Conservation (phyloP, 2,888 invertebrate genomes). For the Drosophila paranaensis region DNA sequence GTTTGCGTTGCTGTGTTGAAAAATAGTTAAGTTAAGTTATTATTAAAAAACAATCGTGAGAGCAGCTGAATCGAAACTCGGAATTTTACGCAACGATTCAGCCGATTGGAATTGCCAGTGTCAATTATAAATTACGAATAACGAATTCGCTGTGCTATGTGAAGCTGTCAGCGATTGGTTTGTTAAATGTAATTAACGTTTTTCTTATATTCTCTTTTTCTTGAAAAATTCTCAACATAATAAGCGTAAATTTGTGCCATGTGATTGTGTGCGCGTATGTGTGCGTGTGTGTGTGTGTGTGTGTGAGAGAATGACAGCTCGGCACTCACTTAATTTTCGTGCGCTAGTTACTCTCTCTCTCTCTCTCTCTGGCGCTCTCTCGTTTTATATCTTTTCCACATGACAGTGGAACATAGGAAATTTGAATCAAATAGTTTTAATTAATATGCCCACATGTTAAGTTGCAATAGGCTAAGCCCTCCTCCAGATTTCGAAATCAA, state of each 20-base stretch:
- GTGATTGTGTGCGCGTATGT: conserved; percentile 33
- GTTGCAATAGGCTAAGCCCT: conserved; percentile 1
- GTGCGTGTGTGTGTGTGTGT: conserved; percentile 13
- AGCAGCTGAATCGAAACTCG: conserved; percentile 19
- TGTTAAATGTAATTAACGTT: conserved; percentile 59
- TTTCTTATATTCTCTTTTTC: conserved; percentile 55
- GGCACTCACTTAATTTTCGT: conserved; percentile 48
- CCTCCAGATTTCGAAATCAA: conserved; percentile 9
- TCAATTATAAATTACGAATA: conserved; percentile 6
- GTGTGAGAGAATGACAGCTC: conserved; percentile 25
- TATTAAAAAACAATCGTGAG: conserved; percentile 58
- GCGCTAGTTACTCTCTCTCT: conserved; percentile 45
- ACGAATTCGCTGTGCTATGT: conserved; percentile 3
- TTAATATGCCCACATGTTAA: conserved; percentile 2
- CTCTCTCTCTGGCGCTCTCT: conserved; percentile 17
- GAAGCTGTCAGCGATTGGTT: conserved; percentile 28
- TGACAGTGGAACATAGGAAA: conserved; percentile 49
- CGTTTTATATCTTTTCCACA: conserved; percentile 53
- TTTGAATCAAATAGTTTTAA: conserved; percentile 41
- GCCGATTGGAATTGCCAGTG: conserved; percentile 9
- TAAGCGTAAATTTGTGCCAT: conserved; percentile 68
- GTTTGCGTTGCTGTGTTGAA: conserved; percentile 49
- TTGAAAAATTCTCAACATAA: conserved; percentile 80
- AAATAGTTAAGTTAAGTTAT: conserved; percentile 71
- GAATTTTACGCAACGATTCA: conserved; percentile 37